Evolutionary conservation across 2,113 vertebrate species (phyloP).

Genomic region (Ranitomeya imitator): DNA sequence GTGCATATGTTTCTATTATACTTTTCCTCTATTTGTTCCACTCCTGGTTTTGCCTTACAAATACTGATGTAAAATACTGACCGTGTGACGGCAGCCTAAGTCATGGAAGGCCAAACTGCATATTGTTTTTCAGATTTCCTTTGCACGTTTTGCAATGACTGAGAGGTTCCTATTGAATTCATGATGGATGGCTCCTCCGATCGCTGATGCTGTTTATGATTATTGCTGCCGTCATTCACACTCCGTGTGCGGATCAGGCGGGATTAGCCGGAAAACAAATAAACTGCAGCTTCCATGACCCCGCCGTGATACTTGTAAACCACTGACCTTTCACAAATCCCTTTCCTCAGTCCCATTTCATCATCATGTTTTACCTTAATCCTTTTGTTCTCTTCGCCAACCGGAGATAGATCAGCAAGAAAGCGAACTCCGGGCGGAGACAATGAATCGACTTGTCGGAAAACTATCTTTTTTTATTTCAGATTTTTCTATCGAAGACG

Average conservation of each 20-base stretch:
- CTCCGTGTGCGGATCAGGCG: not conserved
- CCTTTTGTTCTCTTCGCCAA: not conserved
- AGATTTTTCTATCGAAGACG: not conserved
- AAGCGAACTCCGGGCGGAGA: not conserved
- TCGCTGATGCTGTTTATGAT: not conserved
- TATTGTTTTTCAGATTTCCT: too few species aligned
- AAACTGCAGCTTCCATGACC: not conserved
- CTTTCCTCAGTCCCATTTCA: not conserved
- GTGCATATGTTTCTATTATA: too few species aligned
- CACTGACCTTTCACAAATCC: slow-evolving; percentile 17
- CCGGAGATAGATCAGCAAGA: not conserved
- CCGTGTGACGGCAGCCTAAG: too few species aligned
- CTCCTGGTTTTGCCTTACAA: too few species aligned
- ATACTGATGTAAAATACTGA: too few species aligned
- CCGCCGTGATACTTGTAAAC: slow-evolving; percentile 6
- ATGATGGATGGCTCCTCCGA: not conserved
- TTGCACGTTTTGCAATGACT: too few species aligned
- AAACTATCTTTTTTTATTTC: not conserved
- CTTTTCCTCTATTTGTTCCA: too few species aligned
- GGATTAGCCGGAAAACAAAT: not conserved
- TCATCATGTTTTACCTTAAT: slow-evolving; percentile 16
- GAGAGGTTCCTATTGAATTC: not conserved
- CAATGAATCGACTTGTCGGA: not conserved
- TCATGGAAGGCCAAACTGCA: too few species aligned
- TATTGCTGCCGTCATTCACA: not conserved